Evolutionary conservation across 2,888 invertebrate species (phyloP).

Genomic region (Amiota mariae): DNA sequence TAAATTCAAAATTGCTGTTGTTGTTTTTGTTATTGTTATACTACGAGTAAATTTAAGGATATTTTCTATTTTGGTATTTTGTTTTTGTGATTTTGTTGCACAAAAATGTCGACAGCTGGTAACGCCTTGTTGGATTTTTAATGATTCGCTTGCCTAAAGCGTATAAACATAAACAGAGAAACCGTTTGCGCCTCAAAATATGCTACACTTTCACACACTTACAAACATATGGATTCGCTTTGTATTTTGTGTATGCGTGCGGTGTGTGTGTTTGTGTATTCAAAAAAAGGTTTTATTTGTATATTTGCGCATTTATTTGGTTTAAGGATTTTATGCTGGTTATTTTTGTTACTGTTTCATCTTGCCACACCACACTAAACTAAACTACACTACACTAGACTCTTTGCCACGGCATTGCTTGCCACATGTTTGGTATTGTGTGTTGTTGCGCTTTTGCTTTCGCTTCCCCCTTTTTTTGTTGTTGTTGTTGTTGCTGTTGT

Average conservation of each 20-base stretch:
- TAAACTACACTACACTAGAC: too few species aligned
- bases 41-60: too few species aligned
- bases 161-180: constrained; percentile 4
- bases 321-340: constrained; percentile 34
- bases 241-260: background rate
- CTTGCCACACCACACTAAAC: background rate
- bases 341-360: constrained; percentile 20
- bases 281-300: constrained; percentile 12
- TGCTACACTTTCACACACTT: background rate
- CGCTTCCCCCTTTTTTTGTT: background rate
- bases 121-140: background rate
- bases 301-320: constrained; percentile 33
- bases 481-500: constrained; percentile 6
- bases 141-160: constrained; percentile 17
- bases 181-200: background rate
- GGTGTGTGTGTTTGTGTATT: background rate
- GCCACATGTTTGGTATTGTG: background rate
- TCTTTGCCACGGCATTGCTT: background rate
- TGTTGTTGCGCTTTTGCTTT: constrained; percentile 16
- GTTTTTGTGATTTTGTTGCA: too few species aligned
- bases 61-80: too few species aligned
- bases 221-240: background rate
- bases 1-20: background rate
- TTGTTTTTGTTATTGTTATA: too few species aligned
- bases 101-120: constrained; percentile 14